Evolutionary conservation across 2,113 vertebrate species (phyloP).

Genomic region (Chauna torquata): DNA sequence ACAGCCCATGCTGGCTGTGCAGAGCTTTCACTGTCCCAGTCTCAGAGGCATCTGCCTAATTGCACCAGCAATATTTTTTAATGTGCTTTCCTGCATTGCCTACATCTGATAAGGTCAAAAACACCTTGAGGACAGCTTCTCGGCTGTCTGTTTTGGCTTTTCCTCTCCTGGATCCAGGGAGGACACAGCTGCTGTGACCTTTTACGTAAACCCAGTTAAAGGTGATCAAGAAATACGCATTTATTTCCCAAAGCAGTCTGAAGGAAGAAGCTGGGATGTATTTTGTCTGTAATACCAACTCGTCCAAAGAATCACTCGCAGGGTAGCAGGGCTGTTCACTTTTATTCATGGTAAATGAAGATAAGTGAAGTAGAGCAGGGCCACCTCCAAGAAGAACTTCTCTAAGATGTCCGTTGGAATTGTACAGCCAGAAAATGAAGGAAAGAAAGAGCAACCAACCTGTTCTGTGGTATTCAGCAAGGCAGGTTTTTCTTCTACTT

Average conservation of each 20-base stretch:
- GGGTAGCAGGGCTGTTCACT: background rate
- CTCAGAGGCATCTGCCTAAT: background rate
- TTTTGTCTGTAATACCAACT: background rate
- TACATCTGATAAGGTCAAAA: constrained; percentile 39
- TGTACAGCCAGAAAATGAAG: background rate
- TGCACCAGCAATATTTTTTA: background rate
- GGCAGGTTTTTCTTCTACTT: accelerated
- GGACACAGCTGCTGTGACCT: constrained; percentile 32
- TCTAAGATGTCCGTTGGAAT: background rate
- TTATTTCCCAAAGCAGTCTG: background rate
- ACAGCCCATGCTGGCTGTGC: background rate
- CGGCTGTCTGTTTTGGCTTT: background rate
- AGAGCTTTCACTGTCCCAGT: background rate
- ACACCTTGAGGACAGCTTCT: constrained; percentile 57
- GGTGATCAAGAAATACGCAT: background rate
- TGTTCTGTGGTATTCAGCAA: background rate
- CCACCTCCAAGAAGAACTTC: background rate
- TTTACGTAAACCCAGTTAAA: background rate
- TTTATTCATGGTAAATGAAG: background rate
- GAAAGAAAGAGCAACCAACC: background rate
- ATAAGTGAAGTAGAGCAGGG: background rate
- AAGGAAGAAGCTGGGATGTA: background rate
- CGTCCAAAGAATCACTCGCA: background rate
- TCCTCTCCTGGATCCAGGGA: background rate
- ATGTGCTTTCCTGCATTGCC: background rate